Conservation (phyloP, 2,888 invertebrate species). For the Dorcus parallelipipedus region DNA sequence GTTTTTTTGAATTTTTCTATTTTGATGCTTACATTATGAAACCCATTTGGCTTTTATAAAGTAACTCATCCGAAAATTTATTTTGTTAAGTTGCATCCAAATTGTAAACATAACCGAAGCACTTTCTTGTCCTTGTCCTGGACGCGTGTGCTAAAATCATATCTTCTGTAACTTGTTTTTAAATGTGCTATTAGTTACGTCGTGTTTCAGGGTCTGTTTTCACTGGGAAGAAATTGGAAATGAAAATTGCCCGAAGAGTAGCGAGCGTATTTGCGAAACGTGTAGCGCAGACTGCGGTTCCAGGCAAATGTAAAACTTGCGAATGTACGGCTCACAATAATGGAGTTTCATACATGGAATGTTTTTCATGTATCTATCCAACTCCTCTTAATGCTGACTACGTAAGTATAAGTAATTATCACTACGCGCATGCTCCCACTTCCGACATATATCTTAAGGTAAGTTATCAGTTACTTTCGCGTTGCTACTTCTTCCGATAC, state of each 20-base stretch:
- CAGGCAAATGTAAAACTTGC: conserved; percentile 62
- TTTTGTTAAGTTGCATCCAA: too few relatives aligned
- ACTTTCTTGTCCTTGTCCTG: too few relatives aligned
- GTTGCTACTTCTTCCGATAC: conserved; percentile 38
- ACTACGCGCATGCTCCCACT: not conserved
- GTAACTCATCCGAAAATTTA: too few relatives aligned
- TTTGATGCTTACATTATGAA: too few relatives aligned
- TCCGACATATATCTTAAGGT: conserved; percentile 34
- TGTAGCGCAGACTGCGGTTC: conserved; percentile 60
- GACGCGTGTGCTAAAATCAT: too few relatives aligned
- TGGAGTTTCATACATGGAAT: conserved; percentile 64
- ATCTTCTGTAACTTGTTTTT: too few relatives aligned
- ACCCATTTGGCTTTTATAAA: too few relatives aligned
- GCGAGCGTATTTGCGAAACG: conserved; percentile 65
- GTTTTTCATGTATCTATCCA: conserved; percentile 59
- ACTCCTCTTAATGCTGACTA: conserved; percentile 51
- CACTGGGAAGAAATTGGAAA: conserved; percentile 57
- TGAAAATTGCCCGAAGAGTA: conserved; percentile 59
- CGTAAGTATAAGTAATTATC: conserved; percentile 42
- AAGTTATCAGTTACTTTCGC: conserved; percentile 39
- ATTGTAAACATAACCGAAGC: too few relatives aligned
- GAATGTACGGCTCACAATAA: conserved; percentile 67
- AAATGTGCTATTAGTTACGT: not conserved
- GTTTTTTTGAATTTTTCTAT: too few relatives aligned
- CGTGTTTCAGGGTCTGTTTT: conserved; percentile 56